Evolutionary conservation across 1,140 invertebrate species (phyloP).

Genomic region (Drosophila sproati): DNA sequence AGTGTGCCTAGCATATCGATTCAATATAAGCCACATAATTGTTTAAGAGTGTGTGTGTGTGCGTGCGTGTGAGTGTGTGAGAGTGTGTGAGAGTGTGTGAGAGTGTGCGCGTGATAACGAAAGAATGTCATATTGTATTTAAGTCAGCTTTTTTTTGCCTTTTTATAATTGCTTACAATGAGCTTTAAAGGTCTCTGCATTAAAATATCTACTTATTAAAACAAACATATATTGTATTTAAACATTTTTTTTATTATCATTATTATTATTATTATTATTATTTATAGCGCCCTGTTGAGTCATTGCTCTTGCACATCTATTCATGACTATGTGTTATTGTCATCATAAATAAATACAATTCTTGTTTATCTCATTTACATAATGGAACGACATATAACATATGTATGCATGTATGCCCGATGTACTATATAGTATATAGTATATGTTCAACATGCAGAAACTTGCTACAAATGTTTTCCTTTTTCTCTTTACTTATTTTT

Average conservation of each 20-base stretch:
- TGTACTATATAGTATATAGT: slow-evolving; percentile 22
- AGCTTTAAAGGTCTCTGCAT: slow-evolving; percentile 47
- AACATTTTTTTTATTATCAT: slow-evolving; percentile 23
- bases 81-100: background rate
- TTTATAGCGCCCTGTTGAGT: slow-evolving; percentile 50
- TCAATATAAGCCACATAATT: slow-evolving; percentile 49
- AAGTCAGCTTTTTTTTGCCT: slow-evolving; percentile 38
- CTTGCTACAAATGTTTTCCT: slow-evolving; percentile 57
- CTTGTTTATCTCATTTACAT: slow-evolving; percentile 55
- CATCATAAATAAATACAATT: slow-evolving; percentile 19
- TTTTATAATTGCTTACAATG: slow-evolving; percentile 43
- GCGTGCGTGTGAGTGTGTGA: slow-evolving; percentile 7
- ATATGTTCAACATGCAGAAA: slow-evolving; percentile 48
- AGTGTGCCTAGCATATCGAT: slow-evolving; percentile 79
- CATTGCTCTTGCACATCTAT: slow-evolving; percentile 34
- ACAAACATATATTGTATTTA: slow-evolving; percentile 22
- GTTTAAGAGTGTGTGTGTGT: slow-evolving; percentile 4
- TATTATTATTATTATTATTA: slow-evolving; percentile 28
- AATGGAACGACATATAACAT: slow-evolving; percentile 40
- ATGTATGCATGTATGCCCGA: slow-evolving; percentile 1
- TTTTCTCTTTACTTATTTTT: slow-evolving; percentile 30
- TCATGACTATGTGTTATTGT: slow-evolving; percentile 28
- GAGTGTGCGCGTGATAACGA: background rate
- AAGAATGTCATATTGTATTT: slow-evolving; percentile 36
- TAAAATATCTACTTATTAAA: slow-evolving; percentile 9